phyloP scores from a whole-genome alignment of 2,888 invertebrate genomes.

The Tetragonisca angustula region DNA sequence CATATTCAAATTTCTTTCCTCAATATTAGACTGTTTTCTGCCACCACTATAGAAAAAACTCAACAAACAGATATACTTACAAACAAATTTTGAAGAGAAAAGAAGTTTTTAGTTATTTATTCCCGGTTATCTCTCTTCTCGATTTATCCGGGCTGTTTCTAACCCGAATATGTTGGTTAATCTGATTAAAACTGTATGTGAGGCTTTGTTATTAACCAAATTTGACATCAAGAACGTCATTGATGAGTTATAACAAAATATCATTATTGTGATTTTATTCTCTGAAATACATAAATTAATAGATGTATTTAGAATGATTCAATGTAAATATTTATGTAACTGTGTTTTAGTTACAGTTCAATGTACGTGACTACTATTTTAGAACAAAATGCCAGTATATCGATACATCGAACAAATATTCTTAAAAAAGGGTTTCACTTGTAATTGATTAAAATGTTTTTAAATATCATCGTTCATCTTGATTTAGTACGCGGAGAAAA shows the following conservation, averaged over 20 bases:
- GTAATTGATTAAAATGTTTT: background rate
- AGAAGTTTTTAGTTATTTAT: too few species aligned
- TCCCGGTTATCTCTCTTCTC: too few species aligned
- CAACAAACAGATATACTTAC: too few species aligned
- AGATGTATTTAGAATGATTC: background rate
- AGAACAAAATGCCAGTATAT: background rate
- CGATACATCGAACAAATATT: background rate
- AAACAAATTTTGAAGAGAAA: too few species aligned
- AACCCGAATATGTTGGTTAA: too few species aligned
- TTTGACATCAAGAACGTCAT: background rate
- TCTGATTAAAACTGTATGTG: too few species aligned
- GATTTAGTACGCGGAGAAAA: background rate
- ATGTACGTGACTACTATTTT: background rate
- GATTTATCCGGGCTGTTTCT: too few species aligned
- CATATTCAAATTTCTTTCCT: too few species aligned
- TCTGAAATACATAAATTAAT: background rate
- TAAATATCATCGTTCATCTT: background rate
- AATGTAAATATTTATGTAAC: background rate
- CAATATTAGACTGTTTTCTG: too few species aligned
- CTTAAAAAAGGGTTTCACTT: background rate
- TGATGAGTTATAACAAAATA: background rate
- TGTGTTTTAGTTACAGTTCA: too few species aligned
- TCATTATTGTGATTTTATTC: slow-evolving; percentile 4
- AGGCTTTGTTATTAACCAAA: background rate
- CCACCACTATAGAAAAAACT: too few species aligned